Evolutionary conservation across 2,888 invertebrate species (phyloP), one percentile per base, ranked within the genome.

Genomic region (Tineola bisselliella): DNA sequence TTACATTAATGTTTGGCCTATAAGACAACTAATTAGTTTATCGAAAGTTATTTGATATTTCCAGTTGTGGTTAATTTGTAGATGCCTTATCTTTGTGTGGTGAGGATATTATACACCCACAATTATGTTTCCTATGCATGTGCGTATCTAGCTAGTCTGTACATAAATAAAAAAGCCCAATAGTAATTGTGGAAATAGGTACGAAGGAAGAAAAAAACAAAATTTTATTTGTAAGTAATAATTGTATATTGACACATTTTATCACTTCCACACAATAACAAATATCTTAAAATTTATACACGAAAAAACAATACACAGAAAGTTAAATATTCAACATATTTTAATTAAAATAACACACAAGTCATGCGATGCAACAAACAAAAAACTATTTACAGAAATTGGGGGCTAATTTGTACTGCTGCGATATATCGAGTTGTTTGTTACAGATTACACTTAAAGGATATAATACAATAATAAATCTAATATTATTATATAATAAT

Each of bases 261-360:
- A 81, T 82, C 82, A 81, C 80, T 77, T 82, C 75, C 84, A 86
- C 84, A 79, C 82, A 74, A 83, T 78, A 86, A 84, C 83, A 79
- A 76, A 73, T 75, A 70, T 73, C 77, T 81, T 82, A 84, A 77
- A 86, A 81, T 83, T 81, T 82, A 48, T 48, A 83, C 77, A 84
- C 72, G 74, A 76, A 80, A 77, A 61, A 78, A 81, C 77, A 81
- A 79, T 81, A 79, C 75, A 79, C 74, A 75, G 4, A 25, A 25
- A 25, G 74, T 78, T 80, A 79, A 79, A 80, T 80, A 79, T 73
- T 79, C 75, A 84, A 84, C 81, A 77, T 78, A 81, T 58, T 58
- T 18, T 44, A 54, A 59, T 10, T 59, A 54, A 56, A 59, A 52
- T 25, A 62, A 38, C 31, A 60, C 17, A 59, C 18, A 61, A 54